A percentile compares a stretch with the other conserved stretches of the same genome.
These are phyloP conservation scores for Hemicentrotus pulcherrimus DNA, from an alignment of 35 echinoderm and acorn worm species.

Conservation along the genomic window DNA sequence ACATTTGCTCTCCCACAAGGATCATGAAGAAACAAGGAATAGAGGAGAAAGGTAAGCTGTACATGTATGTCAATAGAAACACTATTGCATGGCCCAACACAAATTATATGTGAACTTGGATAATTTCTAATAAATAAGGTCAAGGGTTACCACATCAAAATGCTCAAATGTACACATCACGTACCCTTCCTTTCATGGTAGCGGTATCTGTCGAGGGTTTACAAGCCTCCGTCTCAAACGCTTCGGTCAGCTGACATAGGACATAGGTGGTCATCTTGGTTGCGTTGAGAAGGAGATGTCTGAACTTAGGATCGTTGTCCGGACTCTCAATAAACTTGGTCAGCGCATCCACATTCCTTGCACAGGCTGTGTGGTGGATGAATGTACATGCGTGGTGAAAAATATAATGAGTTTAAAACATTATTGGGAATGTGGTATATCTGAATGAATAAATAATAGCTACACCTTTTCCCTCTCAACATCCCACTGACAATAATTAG, in stretches of 20 bases:
- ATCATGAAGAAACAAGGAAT: no score
- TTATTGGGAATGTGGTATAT: no score
- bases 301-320: constrained; percentile 36
- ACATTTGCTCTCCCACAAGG: no score
- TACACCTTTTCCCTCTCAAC: no score
- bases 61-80: no score
- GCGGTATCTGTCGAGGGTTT: constrained; percentile 84
- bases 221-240: constrained; percentile 82
- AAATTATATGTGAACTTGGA: background rate
- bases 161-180: background rate
- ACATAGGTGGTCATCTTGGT: constrained; percentile 86
- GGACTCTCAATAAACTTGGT: constrained; percentile 54
- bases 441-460: no score
- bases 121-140: background rate
- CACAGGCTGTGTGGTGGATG: constrained; percentile 39
- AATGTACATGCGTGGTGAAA: background rate
- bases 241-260: constrained; percentile 86
- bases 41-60: no score
- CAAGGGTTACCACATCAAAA: background rate
- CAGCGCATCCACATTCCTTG: constrained; percentile 26
- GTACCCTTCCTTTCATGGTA: constrained; percentile 53
- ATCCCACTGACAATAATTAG: no score
- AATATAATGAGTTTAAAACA: no score
- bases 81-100: no score
- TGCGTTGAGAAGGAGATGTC: constrained; percentile 64